Evolutionary conservation across 2,797 vertebrate genomes (phyloP), one percentile per base, ranked within the genome.

Genomic region (Eleutherodactylus coqui): DNA sequence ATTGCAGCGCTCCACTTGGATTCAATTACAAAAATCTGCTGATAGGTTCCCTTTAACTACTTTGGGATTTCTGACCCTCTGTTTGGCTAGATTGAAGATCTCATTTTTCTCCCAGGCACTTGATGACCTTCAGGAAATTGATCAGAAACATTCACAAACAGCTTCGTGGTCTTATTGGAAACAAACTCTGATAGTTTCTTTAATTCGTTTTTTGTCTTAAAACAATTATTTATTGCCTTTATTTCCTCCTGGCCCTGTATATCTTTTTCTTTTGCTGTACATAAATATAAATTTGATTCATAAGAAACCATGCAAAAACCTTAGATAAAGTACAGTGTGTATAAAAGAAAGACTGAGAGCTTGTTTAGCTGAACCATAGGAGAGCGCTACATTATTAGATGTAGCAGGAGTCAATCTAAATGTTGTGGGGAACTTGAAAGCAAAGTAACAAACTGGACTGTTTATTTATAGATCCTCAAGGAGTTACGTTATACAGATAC

Each of bases 221-320:
- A 19, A 69, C 34, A 64, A 60, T 67, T 67, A 70, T 43, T 41
- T 41, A 70, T 70, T 41, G 21, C 67, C 34, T 70, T 70, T 70
- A 38, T n/a, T 70, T 70, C 36, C 10, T n/a, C 21, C 21, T 70
- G 36, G 10, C 7, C 36, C 62, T 36, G 7, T 8, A 4, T n/a
- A 43, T 70, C 43, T 70, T 70, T 19, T 34, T 70, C 67, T 70
- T 41, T 70, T 70, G 36, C 36, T 41, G 67, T 43, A 70, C 36
- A 70, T 70, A 36, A 38, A 70, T 38, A 70, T 69, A 24, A 43
- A 72, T 16, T 72, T 43, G 38, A 43, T 43, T 72, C 69, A 72
- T n/a, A n/a, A 43, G 38, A 72, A 43, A n/a, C 69, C 38, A 43
- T 72, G 69, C 10, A n/a, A 43, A 27, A 24, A n/a, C 38, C 38